Base-by-base conservation (phyloP, 1,140 invertebrate genomes). In the Octopus bimaculoides region DNA sequence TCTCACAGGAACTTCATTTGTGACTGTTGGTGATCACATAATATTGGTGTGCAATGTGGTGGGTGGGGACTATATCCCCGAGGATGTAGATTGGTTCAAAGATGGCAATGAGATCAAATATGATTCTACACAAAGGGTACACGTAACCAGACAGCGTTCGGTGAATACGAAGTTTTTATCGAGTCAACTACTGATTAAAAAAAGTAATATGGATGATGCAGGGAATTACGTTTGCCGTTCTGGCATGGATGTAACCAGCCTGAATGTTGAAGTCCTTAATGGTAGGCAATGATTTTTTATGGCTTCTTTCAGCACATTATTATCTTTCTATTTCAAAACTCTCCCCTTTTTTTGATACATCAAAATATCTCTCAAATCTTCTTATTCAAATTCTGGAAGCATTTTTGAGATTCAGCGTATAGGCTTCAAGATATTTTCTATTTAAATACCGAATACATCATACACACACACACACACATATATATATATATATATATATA, bases 1-100 rank as follows among this genome's bases (percentile, higher is more conserved):
- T 78, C 81, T 88, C 12, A 81, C 81, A 9, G 87, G 87, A 12
- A 83, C 81, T 20, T 79, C 82, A 26, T 88, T 85, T 78, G 83
- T 87, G 20, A 85, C 87, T 56, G 61, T 83, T 41, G 87, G 86
- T 3, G 83, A 82, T 52, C 52, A 79, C 53, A 82, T 88, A 20
- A 54, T 81, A 52, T 80, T 89, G 17, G 77, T 83, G 73, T 89
- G 87, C 80, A 89, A 89, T 79, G 87, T 85, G 12, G 83, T 87
- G 14, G 87, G 87, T 4, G 84, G 85, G 52, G 79, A 83, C 1
- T 80, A 83, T 17, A 84, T 86, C 5, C 86, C 87, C 12, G 85
- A 86, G 55, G 83, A 86, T 54, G 84, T 89, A 20, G 85, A 87
- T 78, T 89, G 87, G 87, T 89, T 87, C 82, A 86, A 87, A 80